These are phyloP conservation scores for Cariama cristata DNA, from an alignment of 2,113 vertebrate genomes.

Conservation along the genomic window DNA sequence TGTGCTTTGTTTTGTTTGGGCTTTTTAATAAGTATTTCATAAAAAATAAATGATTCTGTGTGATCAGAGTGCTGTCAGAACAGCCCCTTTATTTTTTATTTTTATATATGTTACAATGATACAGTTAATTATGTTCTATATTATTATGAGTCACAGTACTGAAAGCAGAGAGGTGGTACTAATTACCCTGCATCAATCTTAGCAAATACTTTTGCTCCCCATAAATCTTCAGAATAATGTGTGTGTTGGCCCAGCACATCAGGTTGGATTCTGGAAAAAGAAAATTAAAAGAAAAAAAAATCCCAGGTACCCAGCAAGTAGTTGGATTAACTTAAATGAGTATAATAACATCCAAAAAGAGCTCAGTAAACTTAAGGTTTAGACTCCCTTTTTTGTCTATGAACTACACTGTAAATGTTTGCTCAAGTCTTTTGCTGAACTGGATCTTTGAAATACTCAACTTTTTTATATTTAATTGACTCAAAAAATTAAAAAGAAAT, in stretches of 20 bases:
- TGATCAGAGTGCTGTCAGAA: not conserved
- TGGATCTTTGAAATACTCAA: not conserved
- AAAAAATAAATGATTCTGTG: not conserved
- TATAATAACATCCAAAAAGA: not conserved
- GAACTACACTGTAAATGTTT: not conserved
- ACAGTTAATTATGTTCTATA: not conserved
- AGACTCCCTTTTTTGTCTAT: not conserved
- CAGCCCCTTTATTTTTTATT: not conserved
- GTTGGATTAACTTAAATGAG: not conserved
- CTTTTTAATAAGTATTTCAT: not conserved
- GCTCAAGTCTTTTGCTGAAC: not conserved
- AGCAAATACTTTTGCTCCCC: not conserved
- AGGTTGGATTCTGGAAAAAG: not conserved
- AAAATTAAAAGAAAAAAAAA: not conserved
- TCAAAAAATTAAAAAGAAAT: not conserved
- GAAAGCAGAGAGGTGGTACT: not conserved
- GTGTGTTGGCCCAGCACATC: not conserved
- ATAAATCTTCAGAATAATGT: not conserved
- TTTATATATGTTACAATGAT: not conserved
- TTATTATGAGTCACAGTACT: not conserved
- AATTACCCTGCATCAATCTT: not conserved
- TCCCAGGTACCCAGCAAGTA: not conserved
- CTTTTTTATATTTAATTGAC: not conserved
- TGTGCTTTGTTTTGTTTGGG: not conserved
- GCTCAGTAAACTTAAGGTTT: not conserved